These are phyloP conservation scores for Melipona quadrifasciata DNA, from an alignment of 1,140 invertebrate genomes.

Conservation along the genomic window DNA sequence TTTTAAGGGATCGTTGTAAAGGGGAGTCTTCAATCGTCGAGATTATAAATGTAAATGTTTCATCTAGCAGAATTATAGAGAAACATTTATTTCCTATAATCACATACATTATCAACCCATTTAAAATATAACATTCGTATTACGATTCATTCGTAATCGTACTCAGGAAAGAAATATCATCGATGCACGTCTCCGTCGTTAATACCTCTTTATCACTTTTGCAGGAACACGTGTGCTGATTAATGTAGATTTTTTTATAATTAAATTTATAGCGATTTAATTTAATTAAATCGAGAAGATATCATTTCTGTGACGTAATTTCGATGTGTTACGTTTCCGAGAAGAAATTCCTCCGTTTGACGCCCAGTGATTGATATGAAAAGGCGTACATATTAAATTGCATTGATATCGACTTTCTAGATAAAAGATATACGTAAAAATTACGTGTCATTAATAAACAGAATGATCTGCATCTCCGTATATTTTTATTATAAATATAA, in stretches of 20 bases:
- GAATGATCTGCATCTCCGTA: background rate
- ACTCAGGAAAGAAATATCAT: background rate
- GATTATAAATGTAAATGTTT: too few species aligned
- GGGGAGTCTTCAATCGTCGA: too few species aligned
- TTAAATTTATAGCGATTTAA: background rate
- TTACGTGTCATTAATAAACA: background rate
- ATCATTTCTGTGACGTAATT: background rate
- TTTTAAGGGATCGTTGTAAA: too few species aligned
- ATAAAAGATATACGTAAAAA: constrained; percentile 1
- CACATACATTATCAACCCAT: too few species aligned
- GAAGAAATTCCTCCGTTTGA: background rate
- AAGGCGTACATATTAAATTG: constrained; percentile 37
- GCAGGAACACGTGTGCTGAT: background rate
- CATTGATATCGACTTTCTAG: background rate
- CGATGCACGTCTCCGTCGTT: background rate
- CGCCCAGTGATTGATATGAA: constrained; percentile 10
- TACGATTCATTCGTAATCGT: background rate
- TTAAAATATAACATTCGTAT: background rate
- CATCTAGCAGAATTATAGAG: background rate
- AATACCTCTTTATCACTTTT: background rate
- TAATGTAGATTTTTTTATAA: background rate
- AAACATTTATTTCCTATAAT: background rate
- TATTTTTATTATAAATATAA: background rate
- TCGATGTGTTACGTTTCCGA: background rate
- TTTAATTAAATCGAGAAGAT: background rate